phyloP scores from a whole-genome alignment of 2,888 invertebrate species.

The Polyommatus icarus region DNA sequence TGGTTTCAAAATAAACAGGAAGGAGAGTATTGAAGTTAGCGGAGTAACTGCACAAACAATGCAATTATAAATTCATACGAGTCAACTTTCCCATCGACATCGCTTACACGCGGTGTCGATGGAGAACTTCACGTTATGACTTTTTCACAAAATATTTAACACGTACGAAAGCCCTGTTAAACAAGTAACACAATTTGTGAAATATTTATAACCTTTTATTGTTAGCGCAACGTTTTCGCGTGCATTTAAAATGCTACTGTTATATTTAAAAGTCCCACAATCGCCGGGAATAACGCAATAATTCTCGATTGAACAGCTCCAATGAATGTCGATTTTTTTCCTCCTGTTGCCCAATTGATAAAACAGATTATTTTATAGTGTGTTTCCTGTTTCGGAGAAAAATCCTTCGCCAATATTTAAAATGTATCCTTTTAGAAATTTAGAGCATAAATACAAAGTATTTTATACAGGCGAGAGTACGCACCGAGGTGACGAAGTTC shows the following conservation, averaged over 20 bases:
- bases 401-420: not conserved
- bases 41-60: not conserved
- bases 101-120: not conserved
- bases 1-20: not conserved
- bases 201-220: slow-evolving; percentile 11
- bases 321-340: slow-evolving; percentile 1
- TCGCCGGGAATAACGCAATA: slow-evolving; percentile 15
- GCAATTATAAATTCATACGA: slow-evolving; percentile 16
- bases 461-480: not conserved
- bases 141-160: slow-evolving; percentile 11
- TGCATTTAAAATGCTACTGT: slow-evolving; percentile 13
- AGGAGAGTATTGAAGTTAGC: not conserved
- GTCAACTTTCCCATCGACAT: not conserved
- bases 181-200: slow-evolving; percentile 2
- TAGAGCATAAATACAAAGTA: not conserved
- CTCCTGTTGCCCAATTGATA: not conserved
- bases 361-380: not conserved
- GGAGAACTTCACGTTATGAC: not conserved
- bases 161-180: not conserved
- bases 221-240: not conserved
- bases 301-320: slow-evolving; percentile 21
- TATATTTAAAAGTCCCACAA: slow-evolving; percentile 26
- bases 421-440: not conserved
- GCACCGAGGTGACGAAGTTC: not conserved
- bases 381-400: not conserved